Base-by-base conservation (phyloP, 2,888 invertebrate genomes). In the Plebejus melissa region DNA sequence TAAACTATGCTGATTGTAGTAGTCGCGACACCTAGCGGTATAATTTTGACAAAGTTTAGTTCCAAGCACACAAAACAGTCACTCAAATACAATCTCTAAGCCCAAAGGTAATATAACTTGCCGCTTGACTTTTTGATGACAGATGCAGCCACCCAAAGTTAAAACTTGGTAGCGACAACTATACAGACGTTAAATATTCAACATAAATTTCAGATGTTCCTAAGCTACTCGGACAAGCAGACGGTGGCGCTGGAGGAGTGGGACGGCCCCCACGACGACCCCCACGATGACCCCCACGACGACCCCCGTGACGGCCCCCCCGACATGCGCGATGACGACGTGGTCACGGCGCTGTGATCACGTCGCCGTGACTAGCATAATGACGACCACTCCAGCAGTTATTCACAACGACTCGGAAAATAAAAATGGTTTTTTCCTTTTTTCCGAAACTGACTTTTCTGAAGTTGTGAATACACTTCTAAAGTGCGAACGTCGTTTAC, bases 191-290 rank as follows among this genome's bases (percentile, higher is more conserved):
- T 6, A 58, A 58, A 58, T 58, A 58, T 58, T n/a, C 1, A 28
- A 28, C 1, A 22, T 7, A 0, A 1, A 11, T 28, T 75, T 0
- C 87, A 93, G 92, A 92, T 92, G 91, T 93, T 93, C 87, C 86
- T 91, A 78, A 90, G 84, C 77, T 88, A 88, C 80, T 83, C 87
- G 1, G 88, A 80, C 41, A 78, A 76, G 72, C 76, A 75, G 71
- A 79, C 78, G 58, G 85, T 86, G 4, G 70, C 81, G 5, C 81
- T 83, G 0, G 83, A 85, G 80, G 75, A 85, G 32, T 65, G 65
- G 84, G 79, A 80, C 77, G 46, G 75, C 70, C 74, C 36, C 22
- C 71, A 50, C 46, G 28, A 76, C 54, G 28, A 75, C 58, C 13
- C 78, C 75, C 76, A 0, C 74, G 41, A 22, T 69, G 70, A 74